These are phyloP conservation scores for Pantala flavescens DNA, from an alignment of 1,140 invertebrate genomes.

Conservation along the genomic window DNA sequence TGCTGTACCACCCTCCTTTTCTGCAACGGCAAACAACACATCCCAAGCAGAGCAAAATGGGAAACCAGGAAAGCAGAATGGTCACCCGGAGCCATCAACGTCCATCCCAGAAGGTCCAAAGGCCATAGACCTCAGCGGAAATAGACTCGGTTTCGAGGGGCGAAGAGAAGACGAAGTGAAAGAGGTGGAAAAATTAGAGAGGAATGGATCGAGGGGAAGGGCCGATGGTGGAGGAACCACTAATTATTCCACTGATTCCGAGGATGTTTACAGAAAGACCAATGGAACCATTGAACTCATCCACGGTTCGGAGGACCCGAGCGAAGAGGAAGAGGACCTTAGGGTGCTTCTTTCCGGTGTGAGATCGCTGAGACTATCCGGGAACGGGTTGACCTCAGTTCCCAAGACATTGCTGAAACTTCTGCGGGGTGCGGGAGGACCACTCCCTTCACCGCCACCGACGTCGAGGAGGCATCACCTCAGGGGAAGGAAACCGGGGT, in stretches of 20 bases:
- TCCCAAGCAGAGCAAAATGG: background rate
- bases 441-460: background rate
- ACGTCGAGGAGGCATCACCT: background rate
- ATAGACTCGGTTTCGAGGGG: background rate
- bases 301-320: conserved; percentile 41
- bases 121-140: background rate
- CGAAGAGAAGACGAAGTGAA: background rate
- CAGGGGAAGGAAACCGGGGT: background rate
- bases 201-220: background rate
- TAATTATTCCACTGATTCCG: background rate
- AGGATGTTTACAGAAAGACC: background rate
- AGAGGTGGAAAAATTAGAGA: background rate
- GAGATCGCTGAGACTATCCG: conserved; percentile 44
- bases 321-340: conserved; percentile 31
- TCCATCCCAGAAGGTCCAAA: background rate
- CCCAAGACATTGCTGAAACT: conserved; percentile 48
- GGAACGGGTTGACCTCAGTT: conserved; percentile 45
- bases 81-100: background rate
- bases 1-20: background rate
- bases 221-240: background rate
- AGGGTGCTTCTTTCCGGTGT: conserved; percentile 41
- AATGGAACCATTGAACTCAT: conserved; percentile 33
- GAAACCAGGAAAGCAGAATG: background rate
- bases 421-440: conserved; percentile 24
- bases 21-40: background rate